Evolutionary conservation across 2,113 vertebrate species (phyloP).

Genomic region (Salminus brasiliensis): DNA sequence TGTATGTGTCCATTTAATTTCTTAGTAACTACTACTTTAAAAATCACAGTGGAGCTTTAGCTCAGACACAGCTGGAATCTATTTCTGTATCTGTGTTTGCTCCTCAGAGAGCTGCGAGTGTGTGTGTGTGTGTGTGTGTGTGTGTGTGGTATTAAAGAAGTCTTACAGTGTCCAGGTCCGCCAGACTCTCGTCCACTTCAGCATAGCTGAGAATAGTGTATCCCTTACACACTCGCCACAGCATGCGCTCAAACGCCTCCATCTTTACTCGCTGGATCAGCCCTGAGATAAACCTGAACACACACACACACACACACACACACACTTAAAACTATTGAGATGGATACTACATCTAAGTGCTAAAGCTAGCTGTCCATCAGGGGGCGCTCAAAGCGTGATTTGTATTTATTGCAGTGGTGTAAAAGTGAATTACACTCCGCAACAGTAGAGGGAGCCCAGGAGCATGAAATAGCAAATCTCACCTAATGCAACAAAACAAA

Average conservation of each 20-base stretch:
- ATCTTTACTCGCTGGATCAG: slow-evolving; percentile 90
- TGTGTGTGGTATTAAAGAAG: not conserved
- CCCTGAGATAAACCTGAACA: slow-evolving; percentile 87
- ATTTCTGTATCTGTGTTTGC: not conserved
- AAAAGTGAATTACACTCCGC: too few species aligned
- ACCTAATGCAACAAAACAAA: too few species aligned
- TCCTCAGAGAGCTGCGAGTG: not conserved
- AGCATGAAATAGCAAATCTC: too few species aligned
- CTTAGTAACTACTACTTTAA: too few species aligned
- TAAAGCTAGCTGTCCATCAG: too few species aligned
- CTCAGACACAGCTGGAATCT: not conserved
- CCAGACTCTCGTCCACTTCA: slow-evolving; percentile 84
- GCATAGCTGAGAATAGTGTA: slow-evolving; percentile 93
- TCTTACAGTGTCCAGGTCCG: slow-evolving; percentile 89
- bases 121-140: not conserved
- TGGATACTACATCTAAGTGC: too few species aligned
- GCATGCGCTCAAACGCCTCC: slow-evolving; percentile 94
- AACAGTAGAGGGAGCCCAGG: too few species aligned
- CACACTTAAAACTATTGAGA: not conserved
- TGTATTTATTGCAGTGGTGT: too few species aligned
- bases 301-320: slow-evolving; percentile 9
- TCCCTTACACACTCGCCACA: slow-evolving; percentile 95
- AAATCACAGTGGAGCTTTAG: not conserved
- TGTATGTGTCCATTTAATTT: too few species aligned
- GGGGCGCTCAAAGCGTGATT: too few species aligned